Evolutionary conservation across 1,140 invertebrate genomes (phyloP).

Genomic region (Zaprionus taronus): DNA sequence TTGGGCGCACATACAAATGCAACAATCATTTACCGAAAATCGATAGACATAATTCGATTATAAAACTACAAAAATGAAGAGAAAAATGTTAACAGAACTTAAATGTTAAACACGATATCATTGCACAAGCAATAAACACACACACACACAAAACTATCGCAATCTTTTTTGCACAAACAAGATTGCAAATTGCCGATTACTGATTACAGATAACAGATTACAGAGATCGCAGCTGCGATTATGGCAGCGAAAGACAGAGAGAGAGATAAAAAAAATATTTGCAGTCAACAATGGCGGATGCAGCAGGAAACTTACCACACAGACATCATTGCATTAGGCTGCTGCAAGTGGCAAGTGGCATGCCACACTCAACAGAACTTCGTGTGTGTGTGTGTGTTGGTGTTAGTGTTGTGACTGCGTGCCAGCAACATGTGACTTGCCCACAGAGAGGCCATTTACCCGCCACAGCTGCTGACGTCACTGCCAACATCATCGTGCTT

Average conservation of each 20-base stretch:
- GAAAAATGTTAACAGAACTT: too few species aligned
- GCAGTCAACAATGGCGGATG: neutral
- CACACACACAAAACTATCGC: neutral
- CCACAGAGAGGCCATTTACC: slow-evolving; percentile 80
- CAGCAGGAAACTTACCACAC: neutral
- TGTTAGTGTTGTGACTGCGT: slow-evolving; percentile 38
- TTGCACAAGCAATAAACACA: too few species aligned
- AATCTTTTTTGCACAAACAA: neutral
- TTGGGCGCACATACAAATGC: slow-evolving; percentile 42
- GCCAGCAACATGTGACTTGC: slow-evolving; percentile 74
- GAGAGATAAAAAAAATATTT: neutral
- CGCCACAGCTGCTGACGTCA: slow-evolving; percentile 74
- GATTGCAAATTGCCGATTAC: neutral
- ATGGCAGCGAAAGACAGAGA: neutral
- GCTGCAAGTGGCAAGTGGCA: neutral
- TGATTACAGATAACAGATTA: neutral
- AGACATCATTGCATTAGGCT: neutral
- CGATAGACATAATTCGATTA: neutral
- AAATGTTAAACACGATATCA: too few species aligned
- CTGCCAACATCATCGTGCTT: slow-evolving; percentile 41
- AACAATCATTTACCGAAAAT: neutral
- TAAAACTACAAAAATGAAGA: neutral
- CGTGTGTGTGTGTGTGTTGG: neutral
- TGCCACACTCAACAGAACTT: neutral
- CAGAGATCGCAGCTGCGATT: neutral